These are phyloP conservation scores for Pseudorhiza aurosa DNA, from an alignment of 30 jellyfish, hydroid and myxozoan genomes.

Conservation along the genomic window DNA sequence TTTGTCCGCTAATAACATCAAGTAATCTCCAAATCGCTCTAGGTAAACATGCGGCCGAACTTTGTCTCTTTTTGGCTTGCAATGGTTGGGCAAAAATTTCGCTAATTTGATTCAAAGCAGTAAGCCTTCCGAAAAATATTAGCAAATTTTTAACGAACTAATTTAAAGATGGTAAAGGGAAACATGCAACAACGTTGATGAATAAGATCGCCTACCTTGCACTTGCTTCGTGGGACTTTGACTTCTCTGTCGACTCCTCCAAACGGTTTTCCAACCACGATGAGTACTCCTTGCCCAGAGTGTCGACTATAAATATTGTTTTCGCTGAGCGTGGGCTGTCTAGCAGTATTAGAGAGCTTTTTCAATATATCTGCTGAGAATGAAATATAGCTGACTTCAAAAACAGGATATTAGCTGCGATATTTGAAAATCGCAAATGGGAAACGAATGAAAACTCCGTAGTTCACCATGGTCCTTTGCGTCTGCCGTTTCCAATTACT, in stretches of 20 bases:
- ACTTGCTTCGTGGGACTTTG: not conserved
- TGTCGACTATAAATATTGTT: not conserved
- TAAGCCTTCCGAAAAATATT: not conserved
- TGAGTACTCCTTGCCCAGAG: not conserved
- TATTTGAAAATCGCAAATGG: conserved; percentile 9
- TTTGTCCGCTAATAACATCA: not conserved
- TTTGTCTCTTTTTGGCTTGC: conserved; percentile 16
- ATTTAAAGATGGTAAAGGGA: not conserved
- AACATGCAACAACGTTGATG: too few species aligned
- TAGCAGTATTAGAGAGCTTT: not conserved
- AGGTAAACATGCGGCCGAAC: conserved; percentile 20
- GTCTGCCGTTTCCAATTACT: conserved; percentile 5
- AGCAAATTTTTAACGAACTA: not conserved
- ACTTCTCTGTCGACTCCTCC: not conserved
- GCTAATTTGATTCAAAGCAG: conserved; percentile 10
- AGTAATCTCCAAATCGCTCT: not conserved
- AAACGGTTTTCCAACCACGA: not conserved
- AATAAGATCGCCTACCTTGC: too few species aligned
- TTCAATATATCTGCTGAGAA: conserved; percentile 43
- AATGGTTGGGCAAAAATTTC: conserved; percentile 10
- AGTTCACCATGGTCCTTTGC: conserved; percentile 10
- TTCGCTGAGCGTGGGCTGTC: conserved; percentile 9
- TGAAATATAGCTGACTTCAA: conserved; percentile 53
- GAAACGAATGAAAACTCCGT: conserved; percentile 4
- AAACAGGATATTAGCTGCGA: conserved; percentile 37